Percentiles rank a stretch among this genome's conserved stretches.
Conservation (phyloP, 2,797 vertebrate genomes). For the Percopsis omiscomaycus region DNA sequence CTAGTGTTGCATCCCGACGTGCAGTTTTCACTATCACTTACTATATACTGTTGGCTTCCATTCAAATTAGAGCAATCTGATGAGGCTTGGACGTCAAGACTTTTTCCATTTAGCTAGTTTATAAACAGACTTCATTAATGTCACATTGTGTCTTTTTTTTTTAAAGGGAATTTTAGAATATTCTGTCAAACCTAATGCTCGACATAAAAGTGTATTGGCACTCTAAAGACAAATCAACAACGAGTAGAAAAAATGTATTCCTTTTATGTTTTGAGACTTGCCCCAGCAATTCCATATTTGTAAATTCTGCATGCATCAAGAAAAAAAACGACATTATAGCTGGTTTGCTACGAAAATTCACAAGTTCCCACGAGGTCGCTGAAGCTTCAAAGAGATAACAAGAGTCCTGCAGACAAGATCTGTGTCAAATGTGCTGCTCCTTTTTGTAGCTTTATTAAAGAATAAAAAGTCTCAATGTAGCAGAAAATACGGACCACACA, state of each 20-base stretch:
- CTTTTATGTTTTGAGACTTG: not conserved
- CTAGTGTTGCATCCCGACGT: conserved; percentile 33
- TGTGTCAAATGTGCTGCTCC: not conserved
- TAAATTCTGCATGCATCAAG: not conserved
- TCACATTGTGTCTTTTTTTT: not conserved
- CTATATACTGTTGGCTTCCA: conserved; percentile 14
- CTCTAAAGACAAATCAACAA: conserved; percentile 9
- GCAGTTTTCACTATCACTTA: conserved; percentile 39
- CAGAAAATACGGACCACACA: not conserved
- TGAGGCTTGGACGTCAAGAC: conserved; percentile 12
- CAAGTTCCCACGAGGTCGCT: conserved; percentile 2
- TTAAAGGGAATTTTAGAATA: too few species aligned
- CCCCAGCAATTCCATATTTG: not conserved
- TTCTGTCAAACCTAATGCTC: too few species aligned
- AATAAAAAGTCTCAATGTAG: not conserved
- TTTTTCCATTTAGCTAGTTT: not conserved
- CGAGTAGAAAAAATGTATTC: too few species aligned
- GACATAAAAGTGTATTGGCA: too few species aligned
- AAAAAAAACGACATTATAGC: not conserved
- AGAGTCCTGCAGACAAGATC: conserved; percentile 16
- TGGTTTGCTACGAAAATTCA: conserved; percentile 14
- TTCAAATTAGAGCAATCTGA: conserved; percentile 28
- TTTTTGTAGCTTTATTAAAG: not conserved
- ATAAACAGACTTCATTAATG: conserved; percentile 3
- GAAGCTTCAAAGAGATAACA: conserved; percentile 14